Evolutionary conservation across 2,113 vertebrate species (phyloP).

Genomic region (Percina caprodes): DNA sequence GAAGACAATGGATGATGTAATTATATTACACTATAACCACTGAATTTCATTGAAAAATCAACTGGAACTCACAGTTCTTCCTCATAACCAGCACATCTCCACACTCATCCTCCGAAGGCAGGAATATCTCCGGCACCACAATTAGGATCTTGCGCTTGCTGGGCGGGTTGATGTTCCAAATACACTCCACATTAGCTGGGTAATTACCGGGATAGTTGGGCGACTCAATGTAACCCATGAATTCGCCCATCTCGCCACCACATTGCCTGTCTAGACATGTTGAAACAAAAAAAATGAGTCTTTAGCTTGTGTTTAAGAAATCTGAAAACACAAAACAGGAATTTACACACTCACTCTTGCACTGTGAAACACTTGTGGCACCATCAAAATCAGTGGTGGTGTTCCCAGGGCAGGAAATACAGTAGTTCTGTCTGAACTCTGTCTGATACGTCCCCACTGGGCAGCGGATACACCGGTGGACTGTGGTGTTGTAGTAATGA

Average conservation of each 20-base stretch:
- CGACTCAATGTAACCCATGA: slow-evolving; percentile 97
- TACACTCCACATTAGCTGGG: slow-evolving; percentile 94
- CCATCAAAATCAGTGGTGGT: slow-evolving; percentile 98
- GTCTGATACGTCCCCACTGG: slow-evolving; percentile 94
- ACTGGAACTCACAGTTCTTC: slow-evolving; percentile 92
- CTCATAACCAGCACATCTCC: slow-evolving; percentile 98
- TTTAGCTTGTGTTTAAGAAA: neutral
- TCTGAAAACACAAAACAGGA: neutral
- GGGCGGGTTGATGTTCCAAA: slow-evolving; percentile 98
- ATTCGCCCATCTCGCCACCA: slow-evolving; percentile 96
- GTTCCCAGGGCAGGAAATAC: slow-evolving; percentile 95
- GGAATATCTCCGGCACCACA: slow-evolving; percentile 97
- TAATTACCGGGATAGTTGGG: slow-evolving; percentile 99
- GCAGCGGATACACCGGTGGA: slow-evolving; percentile 97
- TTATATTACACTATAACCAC: neutral
- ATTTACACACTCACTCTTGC: slow-evolving; percentile 90
- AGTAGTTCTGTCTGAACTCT: slow-evolving; percentile 97
- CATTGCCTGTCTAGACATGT: slow-evolving; percentile 91
- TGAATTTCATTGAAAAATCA: neutral
- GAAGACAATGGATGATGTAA: neutral
- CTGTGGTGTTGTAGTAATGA: slow-evolving; percentile 97
- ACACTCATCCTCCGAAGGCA: slow-evolving; percentile 97
- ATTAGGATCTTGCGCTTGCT: slow-evolving; percentile 98
- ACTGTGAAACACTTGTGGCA: slow-evolving; percentile 95
- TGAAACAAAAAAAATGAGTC: slow-evolving; percentile 33